phyloP scores from a whole-genome alignment of 1,140 invertebrate species.

The Nilaparvata lugens region DNA sequence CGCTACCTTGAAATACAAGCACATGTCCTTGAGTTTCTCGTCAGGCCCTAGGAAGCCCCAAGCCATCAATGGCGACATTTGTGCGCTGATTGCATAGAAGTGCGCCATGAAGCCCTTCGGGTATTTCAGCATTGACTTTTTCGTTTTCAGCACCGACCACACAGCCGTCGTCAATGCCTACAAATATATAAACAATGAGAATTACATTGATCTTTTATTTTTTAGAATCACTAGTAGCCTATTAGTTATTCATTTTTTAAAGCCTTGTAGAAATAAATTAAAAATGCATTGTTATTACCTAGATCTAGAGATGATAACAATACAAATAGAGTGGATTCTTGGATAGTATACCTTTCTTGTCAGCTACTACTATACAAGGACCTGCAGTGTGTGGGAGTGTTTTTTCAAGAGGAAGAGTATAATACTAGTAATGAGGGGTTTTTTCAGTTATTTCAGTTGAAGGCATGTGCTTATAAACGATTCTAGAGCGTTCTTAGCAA shows the following conservation, averaged over 20 bases:
- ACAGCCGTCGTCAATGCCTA: constrained; percentile 92
- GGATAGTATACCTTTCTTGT: too few species aligned
- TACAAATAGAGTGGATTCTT: too few species aligned
- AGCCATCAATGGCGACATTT: constrained; percentile 85
- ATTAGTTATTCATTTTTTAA: background rate
- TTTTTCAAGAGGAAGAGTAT: too few species aligned
- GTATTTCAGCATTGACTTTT: constrained; percentile 80
- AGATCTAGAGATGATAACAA: too few species aligned
- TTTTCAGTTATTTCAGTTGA: too few species aligned
- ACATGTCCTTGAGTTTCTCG: constrained; percentile 73
- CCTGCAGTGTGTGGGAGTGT: too few species aligned
- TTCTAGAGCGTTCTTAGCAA: too few species aligned
- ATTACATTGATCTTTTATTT: background rate
- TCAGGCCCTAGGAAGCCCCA: constrained; percentile 96
- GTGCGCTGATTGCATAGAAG: constrained; percentile 93
- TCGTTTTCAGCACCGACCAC: constrained; percentile 93
- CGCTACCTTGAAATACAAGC: constrained; percentile 69
- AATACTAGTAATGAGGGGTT: too few species aligned
- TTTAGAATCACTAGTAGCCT: background rate
- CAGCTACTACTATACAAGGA: too few species aligned
- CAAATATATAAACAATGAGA: constrained; percentile 23
- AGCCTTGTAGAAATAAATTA: background rate
- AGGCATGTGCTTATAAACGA: too few species aligned
- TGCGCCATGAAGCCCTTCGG: constrained; percentile 90
- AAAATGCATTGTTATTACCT: background rate